Evolutionary conservation across 2,113 vertebrate genomes (phyloP), one percentile per base, ranked within the genome.

Genomic region (Cyprichromis sp.): DNA sequence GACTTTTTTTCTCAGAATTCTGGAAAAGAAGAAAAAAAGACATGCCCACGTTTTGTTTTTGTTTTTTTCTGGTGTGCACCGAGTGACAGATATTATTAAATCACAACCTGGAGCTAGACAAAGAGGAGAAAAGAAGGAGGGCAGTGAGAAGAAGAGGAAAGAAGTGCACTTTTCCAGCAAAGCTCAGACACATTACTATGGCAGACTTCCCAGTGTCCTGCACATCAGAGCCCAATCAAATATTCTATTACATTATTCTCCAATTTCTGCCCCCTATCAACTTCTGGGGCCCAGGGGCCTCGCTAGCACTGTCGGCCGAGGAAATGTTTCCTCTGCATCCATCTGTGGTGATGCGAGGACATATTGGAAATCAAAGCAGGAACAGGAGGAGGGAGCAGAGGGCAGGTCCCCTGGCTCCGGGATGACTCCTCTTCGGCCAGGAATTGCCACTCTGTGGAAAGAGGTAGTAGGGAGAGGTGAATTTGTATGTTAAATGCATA

Each of bases 201-300:
- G 91, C 95, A 91, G 68, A 57, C 61, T 84, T 94, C 94, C 88
- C 92, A 86, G 91, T 91, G 90, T 93, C 88, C 85, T 92, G 87
- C 90, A 92, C 93, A 93, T 94, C 92, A 91, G 89, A 95, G 89
- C 83, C 95, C 89, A 92, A 92, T 96, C 91, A 96, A 95, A 96
- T 95, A 98, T 97, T 97, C 96, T 96, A 96, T 97, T 97, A 97
- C 96, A 97, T 97, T 98, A 97, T 96, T 97, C 97, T 97, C 95
- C 96, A 96, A 95, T 97, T 97, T 96, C 94, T 96, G 89, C 87
- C 91, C 94, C 90, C 93, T 82, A 93, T 97, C 96, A 93, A 94
- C 87, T 55, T 76, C 42, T 79, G 90, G 95, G 80, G 92, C 94
- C 96, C 95, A 92, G 81, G 93, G 96, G 96, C 94, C 91, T 93